These are phyloP conservation scores for Morpho achilles DNA, from an alignment of 2,888 invertebrate genomes.

Conservation along the genomic window DNA sequence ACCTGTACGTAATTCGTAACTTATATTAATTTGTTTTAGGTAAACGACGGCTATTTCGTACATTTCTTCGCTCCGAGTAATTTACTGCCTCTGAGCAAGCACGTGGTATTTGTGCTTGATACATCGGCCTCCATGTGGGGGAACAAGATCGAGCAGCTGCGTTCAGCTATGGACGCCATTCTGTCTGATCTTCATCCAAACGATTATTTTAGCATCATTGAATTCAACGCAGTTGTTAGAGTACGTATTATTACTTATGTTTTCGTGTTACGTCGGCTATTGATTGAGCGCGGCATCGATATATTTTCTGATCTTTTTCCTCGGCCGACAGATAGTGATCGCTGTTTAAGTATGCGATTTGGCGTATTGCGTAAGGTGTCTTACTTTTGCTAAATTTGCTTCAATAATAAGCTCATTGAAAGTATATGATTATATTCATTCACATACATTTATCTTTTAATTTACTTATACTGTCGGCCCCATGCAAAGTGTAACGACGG, in stretches of 20 bases:
- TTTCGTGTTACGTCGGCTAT: too few species aligned
- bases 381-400: too few species aligned
- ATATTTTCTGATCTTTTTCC: too few species aligned
- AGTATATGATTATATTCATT: too few species aligned
- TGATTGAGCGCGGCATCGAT: too few species aligned
- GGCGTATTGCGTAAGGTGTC: too few species aligned
- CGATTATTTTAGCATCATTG: conserved; percentile 84
- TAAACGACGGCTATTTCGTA: conserved; percentile 86
- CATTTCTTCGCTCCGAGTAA: conserved; percentile 85
- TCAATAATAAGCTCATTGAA: too few species aligned
- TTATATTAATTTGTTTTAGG: conserved; percentile 44
- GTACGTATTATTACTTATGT: background rate
- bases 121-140: conserved; percentile 87
- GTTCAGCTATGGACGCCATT: conserved; percentile 83
- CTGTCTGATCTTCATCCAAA: conserved; percentile 79
- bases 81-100: conserved; percentile 80
- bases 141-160: conserved; percentile 81
- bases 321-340: too few species aligned
- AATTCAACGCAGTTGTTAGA: conserved; percentile 77
- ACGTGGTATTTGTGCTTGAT: conserved; percentile 86
- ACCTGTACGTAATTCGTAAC: background rate
- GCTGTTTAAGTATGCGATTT: too few species aligned
- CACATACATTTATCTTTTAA: too few species aligned
- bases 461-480: too few species aligned
- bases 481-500: too few species aligned